Percentiles rank a stretch among this genome's conserved stretches.
phyloP scores from a whole-genome alignment of 2,797 vertebrate species.

The Poecilia gillii region DNA sequence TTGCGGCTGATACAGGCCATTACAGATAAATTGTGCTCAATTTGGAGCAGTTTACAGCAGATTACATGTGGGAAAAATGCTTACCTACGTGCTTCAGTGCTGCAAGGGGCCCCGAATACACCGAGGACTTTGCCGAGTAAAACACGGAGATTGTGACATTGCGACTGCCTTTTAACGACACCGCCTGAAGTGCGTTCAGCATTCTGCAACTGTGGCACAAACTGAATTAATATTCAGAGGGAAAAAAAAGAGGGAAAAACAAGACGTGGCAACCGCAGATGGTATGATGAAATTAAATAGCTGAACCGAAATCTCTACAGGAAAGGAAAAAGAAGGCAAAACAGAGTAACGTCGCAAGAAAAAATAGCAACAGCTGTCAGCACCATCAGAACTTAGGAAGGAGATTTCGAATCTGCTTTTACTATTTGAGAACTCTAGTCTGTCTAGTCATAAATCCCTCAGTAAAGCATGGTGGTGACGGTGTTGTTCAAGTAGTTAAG shows the following conservation, averaged over 20 bases:
- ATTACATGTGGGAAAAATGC: slow-evolving; percentile 47
- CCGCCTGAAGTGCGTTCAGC: slow-evolving; percentile 8
- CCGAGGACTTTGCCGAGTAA: slow-evolving; percentile 50
- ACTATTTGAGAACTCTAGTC: slow-evolving; percentile 20
- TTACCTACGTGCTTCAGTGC: slow-evolving; percentile 41
- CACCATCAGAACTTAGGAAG: slow-evolving; percentile 36
- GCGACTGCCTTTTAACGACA: slow-evolving; percentile 8
- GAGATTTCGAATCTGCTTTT: not conserved
- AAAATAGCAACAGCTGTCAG: slow-evolving; percentile 27
- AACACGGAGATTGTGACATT: slow-evolving; percentile 49
- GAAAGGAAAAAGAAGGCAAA: slow-evolving; percentile 6
- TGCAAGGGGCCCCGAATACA: slow-evolving; percentile 46
- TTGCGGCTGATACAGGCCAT: slow-evolving; percentile 68
- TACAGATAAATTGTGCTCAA: slow-evolving; percentile 66
- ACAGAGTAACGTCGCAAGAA: slow-evolving; percentile 4
- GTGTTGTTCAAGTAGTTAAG: not conserved
- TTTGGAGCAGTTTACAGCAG: slow-evolving; percentile 58
- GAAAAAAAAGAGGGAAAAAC: not conserved
- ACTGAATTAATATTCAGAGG: slow-evolving; percentile 37
- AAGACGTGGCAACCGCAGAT: slow-evolving; percentile 35
- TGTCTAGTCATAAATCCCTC: not conserved
- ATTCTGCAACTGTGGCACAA: slow-evolving; percentile 36
- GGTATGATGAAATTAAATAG: slow-evolving; percentile 29
- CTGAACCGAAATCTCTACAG: slow-evolving; percentile 16
- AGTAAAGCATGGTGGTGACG: not conserved